Evolutionary conservation across 2,113 vertebrate genomes (phyloP), one percentile per base, ranked within the genome.

Genomic region (Eptesicus fuscus): DNA sequence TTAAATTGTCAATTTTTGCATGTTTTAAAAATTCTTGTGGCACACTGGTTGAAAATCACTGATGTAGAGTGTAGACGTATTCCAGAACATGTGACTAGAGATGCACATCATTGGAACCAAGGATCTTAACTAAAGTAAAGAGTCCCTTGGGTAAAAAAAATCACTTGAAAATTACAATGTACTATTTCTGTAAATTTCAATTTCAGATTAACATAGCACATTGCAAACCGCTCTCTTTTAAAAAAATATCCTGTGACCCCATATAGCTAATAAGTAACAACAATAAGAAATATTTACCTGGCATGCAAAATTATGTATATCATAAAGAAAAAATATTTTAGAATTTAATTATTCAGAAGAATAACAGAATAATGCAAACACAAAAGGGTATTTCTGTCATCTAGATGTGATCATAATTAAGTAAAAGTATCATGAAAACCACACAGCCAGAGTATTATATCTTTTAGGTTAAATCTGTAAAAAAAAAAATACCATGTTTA

Each of bases 171-270:
- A 94, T 96, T 85, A 44, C 12, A 83, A 63, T 87, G 32, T 44
- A 73, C 63, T 47, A n/a, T 96, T 93, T 89, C 80, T 85, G n/a
- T 53, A 76, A 70, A 71, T 93, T 93, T 96, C 44, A 78, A 25
- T 92, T 91, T 93, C 91, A 74, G 95, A 77, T 92, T 71, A 94
- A n/a, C 9, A 88, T 97, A 92, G 51, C 56, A 93, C 91, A 91
- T 69, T 25, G 37, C 28, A 73, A 80, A 35, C 37, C n/a, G 2
- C 59, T 47, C 4, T 5, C 8, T 40, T 95, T 91, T 61, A 5
- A 22, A 5, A 25, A 89, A 40, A 70, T 79, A 13, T 47, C n/a
- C 56, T 32, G 1, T 73, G 71, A 86, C 42, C 28, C 44, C 42
- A 37, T 63, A 84, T 51, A 90, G 20, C 49, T 96, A 61, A 17